Base-by-base conservation (phyloP, 2,797 vertebrate genomes). In the Sebastes itinus region DNA sequence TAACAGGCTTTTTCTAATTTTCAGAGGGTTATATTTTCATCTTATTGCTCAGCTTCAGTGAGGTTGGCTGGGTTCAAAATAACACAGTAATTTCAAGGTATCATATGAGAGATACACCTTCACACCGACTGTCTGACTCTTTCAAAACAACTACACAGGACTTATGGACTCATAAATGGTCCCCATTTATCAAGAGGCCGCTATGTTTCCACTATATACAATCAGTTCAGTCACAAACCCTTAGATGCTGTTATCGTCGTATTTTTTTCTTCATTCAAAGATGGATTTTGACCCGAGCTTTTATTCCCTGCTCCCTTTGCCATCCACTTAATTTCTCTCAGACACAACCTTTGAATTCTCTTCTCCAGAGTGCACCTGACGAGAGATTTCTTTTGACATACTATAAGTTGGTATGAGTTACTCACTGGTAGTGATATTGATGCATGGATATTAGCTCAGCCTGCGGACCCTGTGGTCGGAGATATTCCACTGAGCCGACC, bases 1-100 rank as follows among this genome's bases (percentile, higher is more conserved):
- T 75, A 60, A 61, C 54, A 13, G 55, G 49, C n/a, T 77, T 71
- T 54, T 82, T 52, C 58, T 63, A 76, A 86, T 83, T 90, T 90
- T 87, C 72, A 66, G 76, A 70, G 73, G 61, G 78, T 78, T 88
- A 82, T 70, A 68, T 77, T 87, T 92, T 87, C 70, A 79, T 87
- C 77, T 87, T 82, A 84, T 80, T 81, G 72, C 59, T 20, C 74
- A 74, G 77, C 79, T 77, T 77, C 58, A 59, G 13, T 56, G 60
- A 79, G 58, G 84, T 85, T 78, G 54, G 18, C 70, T 33, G 27
- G 63, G 68, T 87, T 87, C 32, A 85, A 76, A 78, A 88, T 79
- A 74, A 86, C 66, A 55, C 42, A 52, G 55, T 76, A 16, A 78
- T 77, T 87, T 88, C 56, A 83, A 88, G 71, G 73, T 78, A 30